phyloP scores from a whole-genome alignment of 2,113 vertebrate genomes.

The Dendropsophus ebraccatus region DNA sequence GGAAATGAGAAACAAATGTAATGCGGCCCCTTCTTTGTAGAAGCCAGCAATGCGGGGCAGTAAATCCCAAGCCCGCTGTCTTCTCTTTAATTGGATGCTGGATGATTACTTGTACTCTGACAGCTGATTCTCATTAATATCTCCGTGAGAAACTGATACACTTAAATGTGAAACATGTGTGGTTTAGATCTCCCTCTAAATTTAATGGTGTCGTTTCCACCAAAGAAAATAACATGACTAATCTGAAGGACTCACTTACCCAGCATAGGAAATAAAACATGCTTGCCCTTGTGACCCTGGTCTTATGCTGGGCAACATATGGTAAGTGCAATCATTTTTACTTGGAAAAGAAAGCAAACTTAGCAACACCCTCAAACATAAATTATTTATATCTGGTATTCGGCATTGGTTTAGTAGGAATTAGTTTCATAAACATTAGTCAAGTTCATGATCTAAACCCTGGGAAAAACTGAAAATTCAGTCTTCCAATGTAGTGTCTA shows the following conservation, averaged over 20 bases:
- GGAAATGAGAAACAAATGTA: conserved; percentile 6
- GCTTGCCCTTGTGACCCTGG: conserved; percentile 58
- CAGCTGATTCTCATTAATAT: conserved; percentile 80
- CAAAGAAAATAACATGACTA: conserved; percentile 64
- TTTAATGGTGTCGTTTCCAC: conserved; percentile 68
- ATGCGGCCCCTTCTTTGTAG: neutral
- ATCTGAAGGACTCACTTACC: conserved; percentile 54
- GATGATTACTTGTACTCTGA: conserved; percentile 57
- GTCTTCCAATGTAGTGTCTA: neutral
- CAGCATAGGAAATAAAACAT: conserved; percentile 53
- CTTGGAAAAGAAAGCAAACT: neutral
- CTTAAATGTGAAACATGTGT: conserved; percentile 79
- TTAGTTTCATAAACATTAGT: neutral
- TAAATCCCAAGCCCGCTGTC: neutral
- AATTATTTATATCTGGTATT: neutral
- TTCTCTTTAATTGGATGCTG: conserved; percentile 5
- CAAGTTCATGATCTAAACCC: neutral
- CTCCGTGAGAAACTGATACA: conserved; percentile 77
- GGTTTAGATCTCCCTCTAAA: conserved; percentile 74
- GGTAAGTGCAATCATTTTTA: conserved; percentile 30
- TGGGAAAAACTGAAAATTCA: neutral
- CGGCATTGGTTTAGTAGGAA: neutral
- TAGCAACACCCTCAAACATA: neutral
- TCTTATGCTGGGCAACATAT: conserved; percentile 44
- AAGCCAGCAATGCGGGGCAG: neutral